These are phyloP conservation scores for Pterophyllum scalare DNA, from an alignment of 2,113 vertebrate species.

Conservation along the genomic window DNA sequence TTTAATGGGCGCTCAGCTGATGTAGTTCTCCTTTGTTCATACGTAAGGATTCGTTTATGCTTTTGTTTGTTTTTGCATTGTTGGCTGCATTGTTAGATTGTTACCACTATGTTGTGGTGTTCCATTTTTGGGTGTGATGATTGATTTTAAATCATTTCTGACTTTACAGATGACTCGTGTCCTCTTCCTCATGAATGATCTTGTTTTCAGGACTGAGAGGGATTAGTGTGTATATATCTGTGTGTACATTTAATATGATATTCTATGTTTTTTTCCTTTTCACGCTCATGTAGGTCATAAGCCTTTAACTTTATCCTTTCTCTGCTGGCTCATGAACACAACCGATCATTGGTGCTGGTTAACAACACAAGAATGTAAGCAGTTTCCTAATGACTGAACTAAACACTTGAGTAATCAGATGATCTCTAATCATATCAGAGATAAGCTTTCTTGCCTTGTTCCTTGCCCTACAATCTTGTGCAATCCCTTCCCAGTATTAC, in stretches of 20 bases:
- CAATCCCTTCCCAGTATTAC: conserved; percentile 21
- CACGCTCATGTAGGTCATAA: background rate
- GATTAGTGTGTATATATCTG: conserved; percentile 34
- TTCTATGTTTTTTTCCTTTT: background rate
- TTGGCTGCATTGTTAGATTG: background rate
- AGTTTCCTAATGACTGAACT: conserved; percentile 15
- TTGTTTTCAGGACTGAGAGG: conserved; percentile 45
- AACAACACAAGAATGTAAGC: background rate
- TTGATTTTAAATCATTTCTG: conserved; percentile 50
- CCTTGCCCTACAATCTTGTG: background rate
- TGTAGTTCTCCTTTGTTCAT: background rate
- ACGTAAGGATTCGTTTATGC: background rate
- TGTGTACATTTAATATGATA: background rate
- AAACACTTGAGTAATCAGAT: conserved; percentile 50
- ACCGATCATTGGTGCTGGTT: background rate
- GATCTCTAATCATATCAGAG: conserved; percentile 44
- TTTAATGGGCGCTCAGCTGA: background rate
- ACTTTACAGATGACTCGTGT: conserved; percentile 26
- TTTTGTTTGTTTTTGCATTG: background rate
- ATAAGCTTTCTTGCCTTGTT: conserved; percentile 12
- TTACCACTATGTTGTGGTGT: background rate
- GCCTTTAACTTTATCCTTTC: background rate
- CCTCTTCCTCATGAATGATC: conserved; percentile 7
- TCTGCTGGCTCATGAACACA: conserved; percentile 4
- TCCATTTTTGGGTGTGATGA: conserved; percentile 25